Conservation (phyloP, 2,113 vertebrate species). For the Phalacrocorax brasilianus region DNA sequence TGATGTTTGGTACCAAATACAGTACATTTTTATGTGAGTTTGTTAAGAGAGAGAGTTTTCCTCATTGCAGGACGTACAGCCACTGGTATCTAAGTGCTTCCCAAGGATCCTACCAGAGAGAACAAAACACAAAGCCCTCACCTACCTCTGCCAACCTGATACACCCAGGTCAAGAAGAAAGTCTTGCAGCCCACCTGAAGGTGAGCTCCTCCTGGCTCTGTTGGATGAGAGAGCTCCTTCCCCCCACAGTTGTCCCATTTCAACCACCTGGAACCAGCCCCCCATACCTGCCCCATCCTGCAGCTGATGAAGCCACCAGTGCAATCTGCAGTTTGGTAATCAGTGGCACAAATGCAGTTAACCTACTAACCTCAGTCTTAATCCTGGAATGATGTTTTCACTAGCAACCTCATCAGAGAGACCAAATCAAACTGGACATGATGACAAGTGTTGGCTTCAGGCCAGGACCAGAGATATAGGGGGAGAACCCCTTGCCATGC, state of each 20-base stretch:
- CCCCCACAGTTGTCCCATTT: rapidly evolving
- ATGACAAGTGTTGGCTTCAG: background rate
- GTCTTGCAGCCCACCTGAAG: background rate
- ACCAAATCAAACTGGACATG: background rate
- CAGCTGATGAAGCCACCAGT: background rate
- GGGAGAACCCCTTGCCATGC: background rate
- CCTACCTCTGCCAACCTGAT: background rate
- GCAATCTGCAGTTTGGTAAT: background rate
- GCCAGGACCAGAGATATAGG: background rate
- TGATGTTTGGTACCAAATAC: too few species aligned
- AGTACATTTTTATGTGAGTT: background rate
- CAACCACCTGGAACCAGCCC: background rate
- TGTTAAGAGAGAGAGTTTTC: background rate
- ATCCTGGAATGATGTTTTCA: background rate
- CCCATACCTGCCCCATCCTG: background rate
- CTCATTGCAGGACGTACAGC: rapidly evolving
- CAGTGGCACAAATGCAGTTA: background rate
- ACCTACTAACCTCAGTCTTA: background rate
- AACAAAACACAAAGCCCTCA: background rate
- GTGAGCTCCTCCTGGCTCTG: background rate
- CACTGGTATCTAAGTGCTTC: background rate
- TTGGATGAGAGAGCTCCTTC: background rate
- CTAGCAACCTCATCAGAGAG: background rate
- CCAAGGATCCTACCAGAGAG: background rate
- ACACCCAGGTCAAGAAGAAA: background rate